Evolutionary conservation across 2,888 invertebrate genomes (phyloP), one percentile per base, ranked within the genome.

Genomic region (Drosophila gaucha): DNA sequence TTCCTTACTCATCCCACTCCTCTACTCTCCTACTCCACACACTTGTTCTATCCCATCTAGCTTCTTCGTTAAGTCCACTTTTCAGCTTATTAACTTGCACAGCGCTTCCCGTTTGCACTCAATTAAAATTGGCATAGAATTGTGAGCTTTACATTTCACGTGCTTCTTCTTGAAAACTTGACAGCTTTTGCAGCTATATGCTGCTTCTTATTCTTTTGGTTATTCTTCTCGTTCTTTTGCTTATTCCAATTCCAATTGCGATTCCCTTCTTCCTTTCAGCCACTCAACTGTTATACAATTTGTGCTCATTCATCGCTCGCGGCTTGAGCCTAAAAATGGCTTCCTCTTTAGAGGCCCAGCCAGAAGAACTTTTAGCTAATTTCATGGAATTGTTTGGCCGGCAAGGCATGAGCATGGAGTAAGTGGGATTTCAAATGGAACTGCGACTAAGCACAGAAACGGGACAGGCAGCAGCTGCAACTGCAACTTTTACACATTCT

Each of bases 401-500:
- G 41, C 44, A 36, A 14, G 47, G 39, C 44, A 31, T 14, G 5
- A 9, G 16, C 9, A 16, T n/a, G 14, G 36, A 6, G 18, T 28
- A 26, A 9, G 20, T n/a, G 38, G 35, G 39, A 44, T 20, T 55
- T 35, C 14, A 41, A 57, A 51, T 59, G 62, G 33, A 5, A 33
- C 64, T 51, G 47, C 41, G 26, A 57, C 52, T 49, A 16, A 58
- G 51, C 59, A 66, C 59, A 62, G 28, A 56, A 50, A 55, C 47
- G 41, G 68, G 52, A 63, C 59, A 56, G 49, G 78, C 63, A 78
- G 67, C 80, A 86, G 86, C 80, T 86, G 80, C 80, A 86, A 62
- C 62, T 86, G 86, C 86, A 80, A 79, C 80, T 86, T 86, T 86
- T 86, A 79, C 69, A 85, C 74, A 86, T 86, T 80, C 86, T 86